A percentile compares a stretch with the other conserved stretches of the same genome.
phyloP scores from a whole-genome alignment of 64 coral and sea anemone species.

The Catalaphyllia jardinei region DNA sequence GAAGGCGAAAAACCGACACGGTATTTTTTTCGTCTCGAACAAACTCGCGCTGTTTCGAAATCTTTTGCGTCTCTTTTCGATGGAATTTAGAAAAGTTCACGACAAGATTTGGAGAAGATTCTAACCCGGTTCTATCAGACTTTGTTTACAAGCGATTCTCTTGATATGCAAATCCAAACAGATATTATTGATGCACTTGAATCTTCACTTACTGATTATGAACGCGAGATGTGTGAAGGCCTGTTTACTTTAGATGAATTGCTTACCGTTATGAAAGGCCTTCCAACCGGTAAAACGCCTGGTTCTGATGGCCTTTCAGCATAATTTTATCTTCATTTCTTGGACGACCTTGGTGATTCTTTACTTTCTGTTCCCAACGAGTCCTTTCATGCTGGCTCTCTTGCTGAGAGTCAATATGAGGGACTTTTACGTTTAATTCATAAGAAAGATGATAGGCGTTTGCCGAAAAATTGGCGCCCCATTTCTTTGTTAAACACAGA shows the following conservation, averaged over 20 bases:
- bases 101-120: not conserved
- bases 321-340: constrained; percentile 29
- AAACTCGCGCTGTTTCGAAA: not conserved
- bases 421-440: not conserved
- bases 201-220: too few species aligned
- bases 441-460: constrained; percentile 8
- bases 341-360: constrained; percentile 3
- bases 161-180: not conserved
- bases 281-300: too few species aligned
- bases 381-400: not conserved
- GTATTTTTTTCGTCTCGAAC: constrained; percentile 3
- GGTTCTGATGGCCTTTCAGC: too few species aligned
- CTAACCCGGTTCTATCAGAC: not conserved
- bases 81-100: not conserved
- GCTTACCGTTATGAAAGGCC: not conserved
- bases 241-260: not conserved
- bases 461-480: constrained; percentile 13
- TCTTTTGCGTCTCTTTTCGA: not conserved
- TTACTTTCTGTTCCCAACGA: not conserved
- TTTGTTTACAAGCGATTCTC: not conserved
- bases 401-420: not conserved
- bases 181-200: not conserved
- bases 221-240: not conserved
- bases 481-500: constrained; percentile 25
- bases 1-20: constrained; percentile 25